Evolutionary conservation across 2,888 invertebrate species (phyloP).

Genomic region (Horisme vitalbata): DNA sequence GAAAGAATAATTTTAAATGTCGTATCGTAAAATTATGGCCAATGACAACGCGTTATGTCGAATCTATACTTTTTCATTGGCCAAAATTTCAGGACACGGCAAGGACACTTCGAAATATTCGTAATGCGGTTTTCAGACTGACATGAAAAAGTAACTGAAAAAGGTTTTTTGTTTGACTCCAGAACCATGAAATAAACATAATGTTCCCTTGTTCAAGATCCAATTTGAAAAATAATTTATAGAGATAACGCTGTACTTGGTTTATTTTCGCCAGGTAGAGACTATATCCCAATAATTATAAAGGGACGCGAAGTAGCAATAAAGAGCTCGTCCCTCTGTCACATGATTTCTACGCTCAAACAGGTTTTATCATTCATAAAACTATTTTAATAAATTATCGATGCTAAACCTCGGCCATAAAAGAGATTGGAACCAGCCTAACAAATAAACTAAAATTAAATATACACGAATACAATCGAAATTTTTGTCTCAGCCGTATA

Average conservation of each 20-base stretch:
- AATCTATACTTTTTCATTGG: no score
- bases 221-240: conserved; percentile 30
- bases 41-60: no score
- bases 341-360: conserved; percentile 49
- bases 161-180: no score
- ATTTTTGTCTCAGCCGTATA: conserved; percentile 82
- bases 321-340: conserved; percentile 47
- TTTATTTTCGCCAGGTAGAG: conserved; percentile 38
- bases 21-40: no score
- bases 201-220: conserved; percentile 8
- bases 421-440: conserved; percentile 75
- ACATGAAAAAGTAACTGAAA: no score
- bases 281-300: conserved; percentile 41
- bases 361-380: conserved; percentile 77
- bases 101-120: no score
- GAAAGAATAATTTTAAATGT: no score
- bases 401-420: conserved; percentile 75
- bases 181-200: no score
- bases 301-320: conserved; percentile 47
- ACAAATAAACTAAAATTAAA: conserved; percentile 83
- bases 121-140: no score
- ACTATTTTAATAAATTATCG: conserved; percentile 78
- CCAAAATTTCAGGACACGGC: no score
- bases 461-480: conserved; percentile 82
- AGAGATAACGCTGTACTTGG: conserved; percentile 30